Conservation (phyloP, 1,140 invertebrate genomes). For the Nephotettix cincticeps region DNA sequence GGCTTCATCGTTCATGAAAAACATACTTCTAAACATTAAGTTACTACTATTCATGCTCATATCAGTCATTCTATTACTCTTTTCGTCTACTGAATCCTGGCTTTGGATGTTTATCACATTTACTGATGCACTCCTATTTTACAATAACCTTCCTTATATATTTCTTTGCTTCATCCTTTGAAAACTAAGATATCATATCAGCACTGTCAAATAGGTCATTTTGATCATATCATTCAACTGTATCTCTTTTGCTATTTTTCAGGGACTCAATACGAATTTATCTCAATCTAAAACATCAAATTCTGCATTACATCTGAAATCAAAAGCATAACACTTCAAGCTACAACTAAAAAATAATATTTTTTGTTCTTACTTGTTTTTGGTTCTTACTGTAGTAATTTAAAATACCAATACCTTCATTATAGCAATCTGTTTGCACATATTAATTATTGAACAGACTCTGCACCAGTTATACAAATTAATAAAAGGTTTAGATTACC, state of each 20-base stretch:
- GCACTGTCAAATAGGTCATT: conserved; percentile 26
- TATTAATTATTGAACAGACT: too few relatives aligned
- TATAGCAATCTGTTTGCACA: too few relatives aligned
- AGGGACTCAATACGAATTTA: conserved; percentile 36
- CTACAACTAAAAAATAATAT: too few relatives aligned
- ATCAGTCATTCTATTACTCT: conserved; percentile 6
- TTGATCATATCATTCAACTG: conserved; percentile 31
- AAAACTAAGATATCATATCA: conserved; percentile 4
- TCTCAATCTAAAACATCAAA: conserved; percentile 35
- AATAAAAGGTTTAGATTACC: too few relatives aligned
- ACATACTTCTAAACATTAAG: conserved; percentile 43
- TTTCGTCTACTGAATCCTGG: background rate
- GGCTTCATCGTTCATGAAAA: conserved; percentile 44
- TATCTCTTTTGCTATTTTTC: conserved; percentile 39
- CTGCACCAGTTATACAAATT: too few relatives aligned
- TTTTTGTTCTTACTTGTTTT: too few relatives aligned
- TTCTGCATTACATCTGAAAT: conserved; percentile 39
- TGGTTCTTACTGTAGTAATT: too few relatives aligned
- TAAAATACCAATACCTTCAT: too few relatives aligned
- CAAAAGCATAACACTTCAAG: too few relatives aligned
- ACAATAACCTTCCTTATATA: too few relatives aligned
- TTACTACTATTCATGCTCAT: conserved; percentile 39
- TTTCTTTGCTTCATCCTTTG: background rate
- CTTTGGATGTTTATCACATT: too few relatives aligned
- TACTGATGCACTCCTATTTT: background rate